Conservation (phyloP, 2,888 invertebrate species). For the Hypsopygia costalis region DNA sequence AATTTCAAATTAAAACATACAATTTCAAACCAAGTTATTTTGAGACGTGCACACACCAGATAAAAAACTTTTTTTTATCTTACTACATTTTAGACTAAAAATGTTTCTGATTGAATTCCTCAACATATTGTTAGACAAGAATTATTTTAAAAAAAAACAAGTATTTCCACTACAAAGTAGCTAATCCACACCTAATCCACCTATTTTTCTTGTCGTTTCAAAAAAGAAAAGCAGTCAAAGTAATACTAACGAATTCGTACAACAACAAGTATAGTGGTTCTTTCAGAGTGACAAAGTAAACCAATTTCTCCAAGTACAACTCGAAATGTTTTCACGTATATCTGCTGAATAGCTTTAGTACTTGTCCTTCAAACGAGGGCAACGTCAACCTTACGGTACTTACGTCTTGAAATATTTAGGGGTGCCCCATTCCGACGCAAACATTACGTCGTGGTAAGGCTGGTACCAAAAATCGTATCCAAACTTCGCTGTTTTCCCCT, state of each 20-base stretch:
- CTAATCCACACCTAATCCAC: too few relatives aligned
- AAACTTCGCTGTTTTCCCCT: constrained; percentile 84
- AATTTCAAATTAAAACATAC: too few relatives aligned
- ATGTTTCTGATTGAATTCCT: too few relatives aligned
- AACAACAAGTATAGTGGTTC: neutral
- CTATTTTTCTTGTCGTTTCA: too few relatives aligned
- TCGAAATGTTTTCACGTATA: constrained; percentile 3
- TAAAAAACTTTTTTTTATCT: too few relatives aligned
- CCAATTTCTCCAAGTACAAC: constrained; percentile 9
- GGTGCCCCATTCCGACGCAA: constrained; percentile 95
- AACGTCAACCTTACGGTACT: constrained; percentile 33
- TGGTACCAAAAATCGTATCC: constrained; percentile 99
- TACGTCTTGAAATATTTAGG: constrained; percentile 89
- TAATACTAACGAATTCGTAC: neutral
- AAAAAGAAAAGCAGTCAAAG: too few relatives aligned
- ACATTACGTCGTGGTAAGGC: constrained; percentile 94
- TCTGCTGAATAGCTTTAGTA: constrained; percentile 2
- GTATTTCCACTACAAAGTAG: too few relatives aligned
- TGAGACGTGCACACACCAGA: too few relatives aligned
- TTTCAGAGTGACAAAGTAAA: constrained; percentile 7
- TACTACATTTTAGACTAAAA: too few relatives aligned
- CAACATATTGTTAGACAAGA: too few relatives aligned
- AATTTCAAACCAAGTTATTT: too few relatives aligned
- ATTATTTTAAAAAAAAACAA: too few relatives aligned
- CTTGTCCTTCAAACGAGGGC: neutral